phyloP scores from a whole-genome alignment of 2,113 vertebrate species.

The Macrotis lagotis region DNA sequence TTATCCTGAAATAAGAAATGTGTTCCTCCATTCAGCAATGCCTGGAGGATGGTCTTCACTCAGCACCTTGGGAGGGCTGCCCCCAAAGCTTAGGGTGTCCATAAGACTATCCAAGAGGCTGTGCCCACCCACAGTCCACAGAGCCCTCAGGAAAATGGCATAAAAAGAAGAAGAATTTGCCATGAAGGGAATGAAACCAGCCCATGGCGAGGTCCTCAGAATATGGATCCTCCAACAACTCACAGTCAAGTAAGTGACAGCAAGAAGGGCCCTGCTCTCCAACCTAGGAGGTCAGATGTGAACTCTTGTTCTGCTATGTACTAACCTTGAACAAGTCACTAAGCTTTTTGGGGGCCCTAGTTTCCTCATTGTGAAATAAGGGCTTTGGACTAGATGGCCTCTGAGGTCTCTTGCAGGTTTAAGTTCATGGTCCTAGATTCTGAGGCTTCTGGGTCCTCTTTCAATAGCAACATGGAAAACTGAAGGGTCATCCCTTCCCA shows the following conservation, averaged over 20 bases:
- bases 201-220: not conserved
- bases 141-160: too few species aligned
- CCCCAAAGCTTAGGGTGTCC: not conserved
- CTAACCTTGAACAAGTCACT: not conserved
- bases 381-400: not conserved
- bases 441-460: not conserved
- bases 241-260: not conserved
- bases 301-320: not conserved
- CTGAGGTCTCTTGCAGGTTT: not conserved
- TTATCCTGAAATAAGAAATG: not conserved
- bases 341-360: not conserved
- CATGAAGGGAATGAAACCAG: not conserved
- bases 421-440: not conserved
- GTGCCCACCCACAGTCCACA: not conserved
- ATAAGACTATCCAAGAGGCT: not conserved
- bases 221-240: not conserved
- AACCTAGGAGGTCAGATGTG: not conserved
- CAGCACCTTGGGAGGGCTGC: not conserved
- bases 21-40: not conserved
- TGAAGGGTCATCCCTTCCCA: too few species aligned
- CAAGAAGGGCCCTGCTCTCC: too few species aligned
- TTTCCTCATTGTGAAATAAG: not conserved
- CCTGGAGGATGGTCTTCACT: too few species aligned
- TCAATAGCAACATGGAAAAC: not conserved
- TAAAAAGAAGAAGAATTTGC: not conserved